These are phyloP conservation scores for Eueides isabella DNA, from an alignment of 1,140 invertebrate species.

Conservation along the genomic window DNA sequence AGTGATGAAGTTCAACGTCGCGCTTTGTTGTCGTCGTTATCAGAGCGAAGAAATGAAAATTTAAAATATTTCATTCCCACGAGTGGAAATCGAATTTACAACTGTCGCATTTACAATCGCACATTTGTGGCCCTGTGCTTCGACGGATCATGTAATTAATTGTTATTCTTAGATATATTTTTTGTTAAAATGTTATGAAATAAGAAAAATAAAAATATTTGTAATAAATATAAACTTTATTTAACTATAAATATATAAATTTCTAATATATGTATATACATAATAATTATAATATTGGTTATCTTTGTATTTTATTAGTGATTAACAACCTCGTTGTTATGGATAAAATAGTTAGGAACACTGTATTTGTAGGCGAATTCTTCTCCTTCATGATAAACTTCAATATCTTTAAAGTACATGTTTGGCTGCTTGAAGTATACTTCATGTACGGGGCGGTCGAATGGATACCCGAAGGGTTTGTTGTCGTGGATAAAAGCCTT, in stretches of 20 bases:
- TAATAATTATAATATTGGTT: conserved; percentile 16
- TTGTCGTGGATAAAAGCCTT: conserved; percentile 68
- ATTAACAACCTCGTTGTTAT: conserved; percentile 50
- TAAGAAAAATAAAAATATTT: background rate
- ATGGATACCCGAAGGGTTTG: conserved; percentile 85
- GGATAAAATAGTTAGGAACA: conserved; percentile 46
- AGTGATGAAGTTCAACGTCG: too few relatives aligned
- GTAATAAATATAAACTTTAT: background rate
- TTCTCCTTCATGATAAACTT: conserved; percentile 84
- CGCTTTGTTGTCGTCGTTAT: too few relatives aligned
- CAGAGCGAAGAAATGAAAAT: too few relatives aligned
- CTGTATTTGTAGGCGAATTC: conserved; percentile 65
- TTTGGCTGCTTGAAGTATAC: conserved; percentile 84
- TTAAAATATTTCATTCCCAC: too few relatives aligned
- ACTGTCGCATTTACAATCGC: too few relatives aligned
- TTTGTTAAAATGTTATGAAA: background rate
- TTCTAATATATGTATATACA: conserved; percentile 8
- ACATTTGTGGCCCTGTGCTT: too few relatives aligned
- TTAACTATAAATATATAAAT: background rate
- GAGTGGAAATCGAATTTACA: too few relatives aligned
- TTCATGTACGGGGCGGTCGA: conserved; percentile 84
- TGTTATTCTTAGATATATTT: too few relatives aligned
- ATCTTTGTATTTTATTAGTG: conserved; percentile 56
- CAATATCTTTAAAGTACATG: conserved; percentile 85
- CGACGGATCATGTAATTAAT: too few relatives aligned